Evolutionary conservation across 1,140 invertebrate species (phyloP), one percentile per base, ranked within the genome.

Genomic region (Papilio aristodemus): DNA sequence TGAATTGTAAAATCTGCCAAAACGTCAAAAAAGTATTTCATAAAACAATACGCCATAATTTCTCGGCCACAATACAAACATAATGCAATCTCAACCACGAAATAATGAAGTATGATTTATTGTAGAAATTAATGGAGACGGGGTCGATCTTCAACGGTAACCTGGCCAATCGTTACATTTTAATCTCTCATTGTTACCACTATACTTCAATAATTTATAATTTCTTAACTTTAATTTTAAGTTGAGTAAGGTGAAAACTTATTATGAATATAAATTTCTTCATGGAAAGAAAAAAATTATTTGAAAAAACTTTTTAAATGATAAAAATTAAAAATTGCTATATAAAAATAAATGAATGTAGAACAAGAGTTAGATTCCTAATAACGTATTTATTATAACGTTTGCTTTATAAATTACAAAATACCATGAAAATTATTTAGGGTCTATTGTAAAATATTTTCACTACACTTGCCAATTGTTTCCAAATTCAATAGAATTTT

Each of bases 41-140:
- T 46, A 59, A 71, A 77, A 86, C 83, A 86, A 86, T 85, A 74
- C 60, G 72, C 74, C 75, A 76, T 81, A 78, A 84, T 80, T 69
- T 74, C 74, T 68, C 70, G 71, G 74, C 72, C 68, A 71, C 72
- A 76, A 70, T 60, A 69, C 74, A 79, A 77, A 86, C 75, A 83
- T 78, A 81, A 84, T 84, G 78, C 78, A 84, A 84, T 81, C 77
- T 80, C 67, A 73, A 70, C 74, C 68, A 25, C 41, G 80, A 77
- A 50, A 85, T 71, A 76, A 71, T 50, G 69, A 67, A 73, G 69
- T 60, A 71, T 77, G 75, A 77, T 81, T 81, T 80, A 80, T 78
- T 77, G 14, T 69, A 69, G 38, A 68, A 68, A 67, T 71, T 67
- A 54, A 63, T 60, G 58, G n/a, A 38, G 32, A 37, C 32, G 8